phyloP scores from a whole-genome alignment of 1,140 invertebrate species.

The Mycetomoellerius zeteki region DNA sequence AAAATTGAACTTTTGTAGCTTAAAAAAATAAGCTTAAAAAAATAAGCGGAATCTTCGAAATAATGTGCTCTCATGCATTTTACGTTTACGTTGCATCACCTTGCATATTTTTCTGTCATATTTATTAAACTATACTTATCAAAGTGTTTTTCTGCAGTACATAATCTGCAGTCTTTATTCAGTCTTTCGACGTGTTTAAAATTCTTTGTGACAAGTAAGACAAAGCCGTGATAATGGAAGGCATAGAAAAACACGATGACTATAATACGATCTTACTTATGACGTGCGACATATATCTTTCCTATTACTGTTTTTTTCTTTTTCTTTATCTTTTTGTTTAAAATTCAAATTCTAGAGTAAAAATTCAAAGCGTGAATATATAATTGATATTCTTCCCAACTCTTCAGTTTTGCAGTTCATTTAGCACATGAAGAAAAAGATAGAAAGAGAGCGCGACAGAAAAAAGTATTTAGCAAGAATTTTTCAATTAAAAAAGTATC shows the following conservation, averaged over 20 bases:
- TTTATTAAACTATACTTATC: background rate
- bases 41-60: background rate
- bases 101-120: constrained; percentile 12
- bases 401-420: background rate
- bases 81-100: background rate
- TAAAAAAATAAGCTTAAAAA: background rate
- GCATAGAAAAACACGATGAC: background rate
- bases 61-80: background rate
- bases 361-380: constrained; percentile 7
- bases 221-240: constrained; percentile 22
- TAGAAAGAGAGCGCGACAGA: background rate
- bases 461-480: no score
- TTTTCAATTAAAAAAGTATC: background rate
- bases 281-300: background rate
- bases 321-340: background rate
- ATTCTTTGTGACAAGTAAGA: background rate
- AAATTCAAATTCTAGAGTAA: background rate
- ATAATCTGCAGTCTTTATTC: constrained; percentile 36
- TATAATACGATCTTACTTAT: constrained; percentile 1
- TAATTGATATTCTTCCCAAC: background rate
- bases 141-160: constrained; percentile 1
- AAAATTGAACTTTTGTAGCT: background rate
- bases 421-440: background rate
- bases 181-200: background rate
- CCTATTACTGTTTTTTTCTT: background rate